Percentiles rank a stretch among this genome's conserved stretches.
phyloP scores from a whole-genome alignment of 2,888 invertebrate genomes.

The Drosophila rellima region DNA sequence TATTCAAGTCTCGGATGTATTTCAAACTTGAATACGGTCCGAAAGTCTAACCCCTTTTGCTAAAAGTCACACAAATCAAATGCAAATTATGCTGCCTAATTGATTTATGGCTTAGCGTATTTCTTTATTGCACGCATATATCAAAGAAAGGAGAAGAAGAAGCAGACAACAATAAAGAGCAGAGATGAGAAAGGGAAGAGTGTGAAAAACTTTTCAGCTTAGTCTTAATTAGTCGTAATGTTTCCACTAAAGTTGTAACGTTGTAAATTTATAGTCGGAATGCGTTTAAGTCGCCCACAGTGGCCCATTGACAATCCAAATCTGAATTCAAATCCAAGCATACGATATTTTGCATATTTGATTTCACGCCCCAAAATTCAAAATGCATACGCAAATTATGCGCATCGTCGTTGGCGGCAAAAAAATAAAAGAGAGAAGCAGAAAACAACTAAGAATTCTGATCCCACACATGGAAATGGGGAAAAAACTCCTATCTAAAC shows the following conservation, averaged over 20 bases:
- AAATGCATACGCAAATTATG: constrained; percentile 79
- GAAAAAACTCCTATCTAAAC: constrained; percentile 52
- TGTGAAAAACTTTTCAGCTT: constrained; percentile 69
- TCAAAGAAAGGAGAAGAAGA: constrained; percentile 27
- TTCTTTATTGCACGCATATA: constrained; percentile 63
- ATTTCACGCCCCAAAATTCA: constrained; percentile 75
- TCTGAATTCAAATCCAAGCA: constrained; percentile 51
- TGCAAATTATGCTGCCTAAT: constrained; percentile 79
- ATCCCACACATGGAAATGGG: constrained; percentile 66
- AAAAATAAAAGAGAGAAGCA: constrained; percentile 33
- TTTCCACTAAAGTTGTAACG: constrained; percentile 13
- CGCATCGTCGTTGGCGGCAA: constrained; percentile 64
- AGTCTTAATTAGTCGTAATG: constrained; percentile 69
- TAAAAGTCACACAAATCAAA: constrained; percentile 74
- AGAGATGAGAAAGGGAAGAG: neutral
- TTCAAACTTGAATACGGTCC: constrained; percentile 20
- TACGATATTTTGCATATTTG: constrained; percentile 78
- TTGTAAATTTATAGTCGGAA: constrained; percentile 17
- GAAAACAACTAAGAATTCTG: constrained; percentile 26
- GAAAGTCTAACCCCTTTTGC: constrained; percentile 30
- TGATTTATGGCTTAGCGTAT: constrained; percentile 71
- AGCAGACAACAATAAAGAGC: neutral
- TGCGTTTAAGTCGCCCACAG: constrained; percentile 29
- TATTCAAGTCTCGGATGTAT: constrained; percentile 47
- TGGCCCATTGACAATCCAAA: constrained; percentile 5